Evolutionary conservation across 2,113 vertebrate species (phyloP).

Genomic region (Sapayoa aenigma): DNA sequence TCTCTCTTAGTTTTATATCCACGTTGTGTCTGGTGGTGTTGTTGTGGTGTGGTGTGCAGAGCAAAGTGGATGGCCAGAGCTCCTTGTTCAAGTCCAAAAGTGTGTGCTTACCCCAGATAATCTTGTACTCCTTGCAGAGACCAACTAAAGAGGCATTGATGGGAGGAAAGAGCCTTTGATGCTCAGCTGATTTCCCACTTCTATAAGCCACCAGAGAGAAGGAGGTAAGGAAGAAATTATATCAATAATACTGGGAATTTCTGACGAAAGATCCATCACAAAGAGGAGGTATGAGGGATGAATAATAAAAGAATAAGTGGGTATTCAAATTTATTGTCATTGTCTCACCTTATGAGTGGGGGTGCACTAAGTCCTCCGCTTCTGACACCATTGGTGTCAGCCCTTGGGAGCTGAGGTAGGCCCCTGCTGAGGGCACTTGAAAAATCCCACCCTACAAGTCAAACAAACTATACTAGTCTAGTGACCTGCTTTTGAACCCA

Average conservation of each 20-base stretch:
- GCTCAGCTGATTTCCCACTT: background rate
- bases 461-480: conserved; percentile 56
- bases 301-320: background rate
- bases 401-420: background rate
- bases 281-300: background rate
- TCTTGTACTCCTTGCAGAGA: background rate
- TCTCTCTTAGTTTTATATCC: background rate
- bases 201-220: background rate
- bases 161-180: background rate
- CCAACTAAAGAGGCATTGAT: background rate
- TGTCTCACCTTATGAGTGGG: background rate
- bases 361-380: background rate
- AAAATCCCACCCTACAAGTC: conserved; percentile 43
- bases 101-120: background rate
- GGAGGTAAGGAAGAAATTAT: background rate
- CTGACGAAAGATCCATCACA: background rate
- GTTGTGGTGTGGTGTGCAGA: background rate
- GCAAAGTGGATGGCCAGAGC: background rate
- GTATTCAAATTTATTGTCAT: background rate
- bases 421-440: background rate
- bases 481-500: conserved; percentile 52
- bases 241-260: background rate
- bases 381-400: background rate
- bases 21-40: rapidly evolving
- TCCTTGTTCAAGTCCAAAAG: background rate